Evolutionary conservation across 2,113 vertebrate species (phyloP).

Genomic region (Condylura cristata): DNA sequence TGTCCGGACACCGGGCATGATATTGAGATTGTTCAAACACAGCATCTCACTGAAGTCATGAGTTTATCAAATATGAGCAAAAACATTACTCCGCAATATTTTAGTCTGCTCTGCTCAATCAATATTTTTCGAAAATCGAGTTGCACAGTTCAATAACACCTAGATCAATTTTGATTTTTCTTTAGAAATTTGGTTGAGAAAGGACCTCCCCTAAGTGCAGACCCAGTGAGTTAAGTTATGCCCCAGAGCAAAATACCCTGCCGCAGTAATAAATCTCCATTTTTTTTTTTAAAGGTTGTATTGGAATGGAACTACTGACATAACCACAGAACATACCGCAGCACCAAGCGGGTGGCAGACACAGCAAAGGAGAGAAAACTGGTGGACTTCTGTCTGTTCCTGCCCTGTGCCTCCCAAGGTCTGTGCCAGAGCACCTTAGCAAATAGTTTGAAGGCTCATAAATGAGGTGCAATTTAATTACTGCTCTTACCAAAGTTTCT

Average conservation of each 20-base stretch:
- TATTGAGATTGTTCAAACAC: not conserved
- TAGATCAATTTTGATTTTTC: conserved; percentile 69
- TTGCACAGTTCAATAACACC: not conserved
- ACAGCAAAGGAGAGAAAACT: not conserved
- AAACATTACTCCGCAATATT: not conserved
- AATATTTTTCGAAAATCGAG: conserved; percentile 43
- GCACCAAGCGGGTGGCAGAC: not conserved
- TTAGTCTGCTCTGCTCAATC: conserved; percentile 43
- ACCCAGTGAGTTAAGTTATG: conserved; percentile 60
- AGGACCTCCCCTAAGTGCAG: conserved; percentile 61
- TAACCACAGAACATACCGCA: not conserved
- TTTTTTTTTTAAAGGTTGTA: not conserved
- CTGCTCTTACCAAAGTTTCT: conserved; percentile 67
- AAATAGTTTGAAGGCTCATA: conserved; percentile 75
- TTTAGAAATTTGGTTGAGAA: conserved; percentile 67
- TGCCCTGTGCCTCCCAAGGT: conserved; percentile 40
- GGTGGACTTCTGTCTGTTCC: conserved; percentile 17
- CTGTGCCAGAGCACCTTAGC: conserved; percentile 44
- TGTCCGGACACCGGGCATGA: not conserved
- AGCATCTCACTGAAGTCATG: not conserved
- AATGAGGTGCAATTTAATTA: conserved; percentile 78
- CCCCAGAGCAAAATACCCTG: conserved; percentile 47
- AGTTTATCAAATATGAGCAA: not conserved
- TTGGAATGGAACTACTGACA: conserved; percentile 65
- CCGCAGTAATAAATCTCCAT: conserved; percentile 69